phyloP scores from a whole-genome alignment of 2,797 vertebrate genomes.

The Chromobotia macracanthus region DNA sequence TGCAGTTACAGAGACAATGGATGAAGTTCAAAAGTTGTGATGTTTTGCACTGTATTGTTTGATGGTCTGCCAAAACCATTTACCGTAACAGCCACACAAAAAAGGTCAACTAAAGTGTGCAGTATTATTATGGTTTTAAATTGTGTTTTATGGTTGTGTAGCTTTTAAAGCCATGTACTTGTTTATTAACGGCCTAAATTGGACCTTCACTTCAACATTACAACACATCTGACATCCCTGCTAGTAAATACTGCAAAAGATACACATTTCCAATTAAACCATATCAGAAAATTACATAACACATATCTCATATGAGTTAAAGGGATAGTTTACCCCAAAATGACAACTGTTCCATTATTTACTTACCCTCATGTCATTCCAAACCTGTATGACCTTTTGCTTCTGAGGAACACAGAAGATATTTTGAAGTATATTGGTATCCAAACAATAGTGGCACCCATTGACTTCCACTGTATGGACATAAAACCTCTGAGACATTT shows the following conservation, averaged over 20 bases:
- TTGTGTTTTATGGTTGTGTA: background rate
- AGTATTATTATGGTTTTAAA: no score
- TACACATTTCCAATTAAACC: background rate
- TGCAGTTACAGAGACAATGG: background rate
- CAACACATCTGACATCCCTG: background rate
- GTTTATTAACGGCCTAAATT: background rate
- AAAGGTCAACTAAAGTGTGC: constrained; percentile 11
- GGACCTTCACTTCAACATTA: background rate
- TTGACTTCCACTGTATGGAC: no score
- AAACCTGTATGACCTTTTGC: no score
- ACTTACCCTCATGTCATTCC: no score
- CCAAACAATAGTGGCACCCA: no score
- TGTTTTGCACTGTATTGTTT: background rate
- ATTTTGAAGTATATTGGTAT: no score
- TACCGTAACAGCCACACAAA: constrained; percentile 1
- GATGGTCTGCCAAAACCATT: background rate
- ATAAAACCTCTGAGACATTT: no score
- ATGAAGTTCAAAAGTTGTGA: background rate
- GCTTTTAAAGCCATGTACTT: background rate
- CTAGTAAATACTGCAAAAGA: background rate
- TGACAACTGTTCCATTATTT: no score
- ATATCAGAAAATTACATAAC: background rate
- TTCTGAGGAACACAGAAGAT: no score
- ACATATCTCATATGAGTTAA: background rate
- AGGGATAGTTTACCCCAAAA: no score